Percentiles rank a stretch among this genome's conserved stretches.
These are phyloP conservation scores for Fragum whitleyi DNA, from an alignment of 2,888 invertebrate genomes.

Conservation along the genomic window DNA sequence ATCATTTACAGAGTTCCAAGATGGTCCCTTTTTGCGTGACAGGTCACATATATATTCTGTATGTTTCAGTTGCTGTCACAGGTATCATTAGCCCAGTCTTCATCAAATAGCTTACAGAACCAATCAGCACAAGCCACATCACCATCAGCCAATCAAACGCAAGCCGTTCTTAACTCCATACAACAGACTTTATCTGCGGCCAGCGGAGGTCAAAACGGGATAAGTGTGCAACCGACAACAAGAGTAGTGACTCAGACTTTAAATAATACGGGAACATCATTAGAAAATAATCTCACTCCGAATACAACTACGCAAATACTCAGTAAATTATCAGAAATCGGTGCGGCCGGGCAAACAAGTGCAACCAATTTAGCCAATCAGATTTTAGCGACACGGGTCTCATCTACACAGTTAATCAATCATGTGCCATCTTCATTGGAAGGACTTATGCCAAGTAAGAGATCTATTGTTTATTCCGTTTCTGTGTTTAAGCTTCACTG, in stretches of 20 bases:
- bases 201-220: conserved; percentile 54
- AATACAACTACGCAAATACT: conserved; percentile 47
- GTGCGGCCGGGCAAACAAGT: conserved; percentile 53
- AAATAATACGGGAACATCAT: conserved; percentile 43
- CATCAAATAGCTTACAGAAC: conserved; percentile 35
- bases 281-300: conserved; percentile 37
- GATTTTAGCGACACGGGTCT: conserved; percentile 61
- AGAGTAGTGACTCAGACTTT: conserved; percentile 54
- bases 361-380: conserved; percentile 64
- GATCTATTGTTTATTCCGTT: background rate
- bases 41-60: too few species aligned
- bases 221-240: conserved; percentile 55
- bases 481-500: background rate
- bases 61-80: conserved; percentile 71
- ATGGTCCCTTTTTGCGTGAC: too few species aligned
- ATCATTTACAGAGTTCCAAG: too few species aligned
- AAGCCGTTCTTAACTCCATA: conserved; percentile 66
- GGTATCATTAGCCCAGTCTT: conserved; percentile 66
- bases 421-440: conserved; percentile 66
- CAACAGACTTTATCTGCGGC: conserved; percentile 69
- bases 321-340: conserved; percentile 61
- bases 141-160: conserved; percentile 67
- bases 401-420: conserved; percentile 64
- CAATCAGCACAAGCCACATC: conserved; percentile 56
- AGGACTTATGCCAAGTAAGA: conserved; percentile 82